These are phyloP conservation scores for Sarcophaga bullata DNA, from an alignment of 1,140 invertebrate species.

Conservation along the genomic window DNA sequence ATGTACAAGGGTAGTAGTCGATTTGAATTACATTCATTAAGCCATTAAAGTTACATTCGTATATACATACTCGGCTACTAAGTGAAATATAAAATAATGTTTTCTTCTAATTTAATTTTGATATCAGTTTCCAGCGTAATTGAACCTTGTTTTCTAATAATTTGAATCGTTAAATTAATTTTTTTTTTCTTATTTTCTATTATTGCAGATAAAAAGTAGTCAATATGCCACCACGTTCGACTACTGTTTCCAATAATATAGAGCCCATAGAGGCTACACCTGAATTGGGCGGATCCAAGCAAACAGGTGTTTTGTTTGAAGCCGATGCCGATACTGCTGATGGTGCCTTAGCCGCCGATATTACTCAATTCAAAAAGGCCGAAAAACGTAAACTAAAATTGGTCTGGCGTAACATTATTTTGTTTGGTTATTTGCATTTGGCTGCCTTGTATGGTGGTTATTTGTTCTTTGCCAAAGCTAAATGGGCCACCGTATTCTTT, in stretches of 20 bases:
- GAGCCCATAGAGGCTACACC: not conserved
- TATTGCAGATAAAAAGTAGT: conserved; percentile 36
- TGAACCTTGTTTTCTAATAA: not conserved
- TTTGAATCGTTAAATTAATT: not conserved
- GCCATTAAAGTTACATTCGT: no score
- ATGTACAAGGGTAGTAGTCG: no score
- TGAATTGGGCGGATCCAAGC: conserved; percentile 46
- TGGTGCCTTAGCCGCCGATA: conserved; percentile 64
- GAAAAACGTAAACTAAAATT: conserved; percentile 69
- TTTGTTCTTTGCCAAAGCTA: conserved; percentile 80
- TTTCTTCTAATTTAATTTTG: no score
- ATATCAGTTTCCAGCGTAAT: no score
- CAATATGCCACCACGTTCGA: conserved; percentile 57
- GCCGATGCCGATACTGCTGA: conserved; percentile 70
- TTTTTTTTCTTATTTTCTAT: conserved; percentile 27
- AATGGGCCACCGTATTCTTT: conserved; percentile 79
- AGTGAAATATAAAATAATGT: no score
- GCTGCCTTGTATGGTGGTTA: conserved; percentile 87
- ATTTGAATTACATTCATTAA: no score
- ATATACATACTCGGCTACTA: no score
- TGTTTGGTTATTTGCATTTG: conserved; percentile 88
- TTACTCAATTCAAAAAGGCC: conserved; percentile 59
- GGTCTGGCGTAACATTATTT: conserved; percentile 92
- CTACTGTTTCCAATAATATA: conserved; percentile 35
- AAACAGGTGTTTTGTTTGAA: conserved; percentile 73